Evolutionary conservation across 2,888 invertebrate genomes (phyloP).

Genomic region (Poecilus cupreus): DNA sequence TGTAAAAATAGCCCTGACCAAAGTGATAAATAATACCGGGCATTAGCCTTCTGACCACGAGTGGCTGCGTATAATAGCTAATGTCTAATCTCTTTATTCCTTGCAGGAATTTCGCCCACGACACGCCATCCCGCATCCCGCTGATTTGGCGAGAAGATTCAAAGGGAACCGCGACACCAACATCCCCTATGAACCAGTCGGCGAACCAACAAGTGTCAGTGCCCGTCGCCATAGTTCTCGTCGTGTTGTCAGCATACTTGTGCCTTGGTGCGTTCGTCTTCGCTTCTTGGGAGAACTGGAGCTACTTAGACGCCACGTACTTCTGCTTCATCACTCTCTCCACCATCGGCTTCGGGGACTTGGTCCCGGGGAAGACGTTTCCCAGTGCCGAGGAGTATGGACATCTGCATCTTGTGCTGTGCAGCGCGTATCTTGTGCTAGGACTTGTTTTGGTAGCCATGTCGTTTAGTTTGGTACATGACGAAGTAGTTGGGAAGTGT

Average conservation of each 20-base stretch:
- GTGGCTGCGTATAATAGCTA: too few species aligned
- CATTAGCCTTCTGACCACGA: too few species aligned
- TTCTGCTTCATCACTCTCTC: slow-evolving; percentile 90
- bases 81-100: not conserved
- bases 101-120: slow-evolving; percentile 75
- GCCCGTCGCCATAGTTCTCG: slow-evolving; percentile 79
- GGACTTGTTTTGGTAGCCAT: slow-evolving; percentile 89
- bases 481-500: slow-evolving; percentile 84
- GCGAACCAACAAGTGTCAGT: slow-evolving; percentile 74
- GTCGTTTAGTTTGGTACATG: slow-evolving; percentile 89
- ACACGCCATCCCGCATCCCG: slow-evolving; percentile 86
- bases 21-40: too few species aligned
- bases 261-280: slow-evolving; percentile 86
- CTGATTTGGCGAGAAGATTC: slow-evolving; percentile 77
- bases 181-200: slow-evolving; percentile 70
- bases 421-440: slow-evolving; percentile 85
- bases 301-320: slow-evolving; percentile 87
- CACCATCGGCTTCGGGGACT: slow-evolving; percentile 87
- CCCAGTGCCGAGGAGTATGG: slow-evolving; percentile 71
- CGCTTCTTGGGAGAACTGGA: slow-evolving; percentile 88
- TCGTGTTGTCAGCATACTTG: slow-evolving; percentile 83
- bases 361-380: slow-evolving; percentile 72
- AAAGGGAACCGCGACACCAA: slow-evolving; percentile 61
- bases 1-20: too few species aligned
- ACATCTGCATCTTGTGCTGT: slow-evolving; percentile 85